Evolutionary conservation across 2,888 invertebrate genomes (phyloP).

Genomic region (Cryptocheilus praepositus): DNA sequence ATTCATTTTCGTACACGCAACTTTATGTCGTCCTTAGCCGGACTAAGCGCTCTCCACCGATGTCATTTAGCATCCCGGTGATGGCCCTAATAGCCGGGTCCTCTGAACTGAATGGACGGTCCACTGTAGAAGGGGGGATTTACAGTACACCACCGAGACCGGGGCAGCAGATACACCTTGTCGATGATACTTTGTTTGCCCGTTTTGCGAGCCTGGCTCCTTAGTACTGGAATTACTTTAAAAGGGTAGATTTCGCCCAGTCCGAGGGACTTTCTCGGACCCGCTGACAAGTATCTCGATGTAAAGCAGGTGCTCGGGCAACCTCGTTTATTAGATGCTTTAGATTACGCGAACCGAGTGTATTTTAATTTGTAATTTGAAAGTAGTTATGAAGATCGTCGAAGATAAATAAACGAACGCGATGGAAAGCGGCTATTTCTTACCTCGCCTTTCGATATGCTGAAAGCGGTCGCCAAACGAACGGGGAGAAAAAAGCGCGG

Average conservation of each 20-base stretch:
- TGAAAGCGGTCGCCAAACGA: too few relatives aligned
- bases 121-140: constrained; percentile 35
- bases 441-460: not conserved
- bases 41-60: constrained; percentile 70
- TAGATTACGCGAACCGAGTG: constrained; percentile 6
- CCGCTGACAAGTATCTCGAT: constrained; percentile 7
- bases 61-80: constrained; percentile 73
- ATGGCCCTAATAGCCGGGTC: constrained; percentile 70
- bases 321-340: constrained; percentile 5
- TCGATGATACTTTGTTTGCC: constrained; percentile 48
- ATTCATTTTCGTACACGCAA: constrained; percentile 75
- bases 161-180: constrained; percentile 29
- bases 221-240: constrained; percentile 14
- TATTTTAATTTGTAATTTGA: constrained; percentile 9
- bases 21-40: constrained; percentile 73
- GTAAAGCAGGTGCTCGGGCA: constrained; percentile 9
- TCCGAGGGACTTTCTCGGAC: not conserved
- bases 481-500: too few relatives aligned
- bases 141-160: constrained; percentile 42
- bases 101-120: constrained; percentile 57
- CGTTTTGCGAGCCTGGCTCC: constrained; percentile 4
- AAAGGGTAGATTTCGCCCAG: not conserved
- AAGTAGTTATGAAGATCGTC: constrained; percentile 4
- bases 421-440: constrained; percentile 1
- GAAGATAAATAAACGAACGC: not conserved